phyloP scores from a whole-genome alignment of 2,888 invertebrate genomes.

The Megaustenia siamemsis region DNA sequence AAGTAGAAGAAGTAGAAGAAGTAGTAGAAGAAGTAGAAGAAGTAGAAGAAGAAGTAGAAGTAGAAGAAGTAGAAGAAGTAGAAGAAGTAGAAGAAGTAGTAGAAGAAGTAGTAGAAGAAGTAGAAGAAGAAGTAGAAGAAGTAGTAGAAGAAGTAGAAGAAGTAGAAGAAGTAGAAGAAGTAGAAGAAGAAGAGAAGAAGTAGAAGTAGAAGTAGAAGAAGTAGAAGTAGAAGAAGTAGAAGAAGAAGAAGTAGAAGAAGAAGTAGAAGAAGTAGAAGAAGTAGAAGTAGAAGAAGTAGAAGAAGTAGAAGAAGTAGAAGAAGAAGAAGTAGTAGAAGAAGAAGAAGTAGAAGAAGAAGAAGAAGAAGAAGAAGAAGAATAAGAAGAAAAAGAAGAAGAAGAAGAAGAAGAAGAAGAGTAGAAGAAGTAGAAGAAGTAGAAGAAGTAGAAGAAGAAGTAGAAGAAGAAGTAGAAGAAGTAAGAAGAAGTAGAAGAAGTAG shows the following conservation, averaged over 20 bases:
- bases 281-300: neutral
- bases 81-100: neutral
- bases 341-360: too few species aligned
- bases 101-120: neutral
- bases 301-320: neutral
- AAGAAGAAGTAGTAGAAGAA: neutral
- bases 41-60: neutral
- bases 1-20: neutral
- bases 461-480: too few species aligned
- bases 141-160: neutral
- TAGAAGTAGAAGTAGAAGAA: too few species aligned
- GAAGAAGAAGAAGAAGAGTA: too few species aligned
- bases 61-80: neutral
- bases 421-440: too few species aligned
- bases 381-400: too few species aligned
- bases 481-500: too few species aligned
- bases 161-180: too few species aligned
- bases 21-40: neutral
- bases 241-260: neutral
- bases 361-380: too few species aligned
- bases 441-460: too few species aligned
- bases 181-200: too few species aligned
- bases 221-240: neutral
- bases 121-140: neutral
- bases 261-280: constrained; percentile 5